These are phyloP conservation scores for Plebejus melissa DNA, from an alignment of 2,888 invertebrate species.

Conservation along the genomic window DNA sequence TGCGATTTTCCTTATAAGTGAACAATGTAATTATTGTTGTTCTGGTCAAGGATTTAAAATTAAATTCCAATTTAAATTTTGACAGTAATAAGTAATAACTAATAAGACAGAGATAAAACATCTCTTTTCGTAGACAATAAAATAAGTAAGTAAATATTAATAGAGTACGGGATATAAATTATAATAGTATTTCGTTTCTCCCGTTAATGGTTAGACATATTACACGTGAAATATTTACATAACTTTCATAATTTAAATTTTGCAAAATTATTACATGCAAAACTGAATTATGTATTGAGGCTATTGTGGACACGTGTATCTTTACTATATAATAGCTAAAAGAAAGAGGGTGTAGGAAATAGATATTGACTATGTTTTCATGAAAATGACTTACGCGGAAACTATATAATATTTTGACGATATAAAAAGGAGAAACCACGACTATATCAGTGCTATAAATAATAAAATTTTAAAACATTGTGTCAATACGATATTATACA, in stretches of 20 bases:
- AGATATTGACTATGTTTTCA: background rate
- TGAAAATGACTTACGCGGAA: too few species aligned
- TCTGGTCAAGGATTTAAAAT: background rate
- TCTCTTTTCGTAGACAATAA: too few species aligned
- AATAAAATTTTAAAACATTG: background rate
- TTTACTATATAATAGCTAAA: background rate
- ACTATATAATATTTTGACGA: too few species aligned
- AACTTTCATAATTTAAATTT: background rate
- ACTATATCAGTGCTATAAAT: too few species aligned
- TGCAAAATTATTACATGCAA: background rate
- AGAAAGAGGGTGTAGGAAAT: background rate
- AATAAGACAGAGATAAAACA: too few species aligned
- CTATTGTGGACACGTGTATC: background rate
- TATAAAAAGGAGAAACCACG: too few species aligned
- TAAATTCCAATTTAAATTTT: background rate
- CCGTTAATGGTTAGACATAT: background rate
- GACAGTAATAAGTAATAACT: too few species aligned
- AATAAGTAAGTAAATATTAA: too few species aligned
- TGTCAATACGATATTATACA: background rate
- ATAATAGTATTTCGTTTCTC: too few species aligned
- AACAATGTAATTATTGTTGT: background rate
- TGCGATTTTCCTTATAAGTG: background rate
- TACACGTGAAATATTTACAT: background rate
- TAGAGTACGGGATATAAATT: too few species aligned
- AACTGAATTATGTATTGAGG: constrained; percentile 2